Percentiles rank a stretch among this genome's conserved stretches.
These are phyloP conservation scores for Gymnothorax reevesii DNA, from an alignment of 2,797 vertebrate species.

Conservation along the genomic window DNA sequence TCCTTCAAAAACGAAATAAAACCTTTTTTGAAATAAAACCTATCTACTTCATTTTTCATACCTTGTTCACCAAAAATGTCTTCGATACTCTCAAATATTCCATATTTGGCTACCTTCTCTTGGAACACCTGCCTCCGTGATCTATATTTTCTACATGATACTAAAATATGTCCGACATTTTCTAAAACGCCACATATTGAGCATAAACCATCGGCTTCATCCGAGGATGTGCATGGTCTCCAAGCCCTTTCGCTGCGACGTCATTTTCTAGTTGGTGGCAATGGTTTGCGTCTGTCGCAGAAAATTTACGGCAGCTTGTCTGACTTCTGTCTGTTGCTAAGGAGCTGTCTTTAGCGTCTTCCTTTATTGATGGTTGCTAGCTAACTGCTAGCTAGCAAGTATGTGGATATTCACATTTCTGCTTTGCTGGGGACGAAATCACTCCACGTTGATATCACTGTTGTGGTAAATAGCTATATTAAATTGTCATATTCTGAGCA, in stretches of 20 bases:
- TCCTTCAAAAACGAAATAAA: no score
- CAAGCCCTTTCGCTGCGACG: not conserved
- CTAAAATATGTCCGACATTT: no score
- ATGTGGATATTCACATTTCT: not conserved
- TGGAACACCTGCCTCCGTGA: no score
- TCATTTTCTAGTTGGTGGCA: not conserved
- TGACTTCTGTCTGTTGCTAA: constrained; percentile 43
- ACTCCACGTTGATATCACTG: not conserved
- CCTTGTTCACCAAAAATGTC: no score
- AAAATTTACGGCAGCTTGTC: constrained; percentile 1
- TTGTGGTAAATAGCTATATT: not conserved
- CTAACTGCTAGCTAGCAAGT: constrained; percentile 39
- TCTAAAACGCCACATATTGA: no score
- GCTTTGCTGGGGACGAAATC: constrained; percentile 3
- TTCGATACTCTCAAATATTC: no score
- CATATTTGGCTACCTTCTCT: no score
- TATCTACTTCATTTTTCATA: no score
- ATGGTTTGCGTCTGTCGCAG: not conserved
- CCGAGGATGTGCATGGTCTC: no score
- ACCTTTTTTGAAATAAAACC: no score
- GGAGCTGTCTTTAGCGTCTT: constrained; percentile 46
- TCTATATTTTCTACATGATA: no score
- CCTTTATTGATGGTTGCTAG: constrained; percentile 61
- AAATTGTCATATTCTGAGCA: not conserved
- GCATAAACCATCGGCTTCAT: no score